Evolutionary conservation across 2,797 vertebrate species (phyloP).

Genomic region (Loriculus beryllinus): DNA sequence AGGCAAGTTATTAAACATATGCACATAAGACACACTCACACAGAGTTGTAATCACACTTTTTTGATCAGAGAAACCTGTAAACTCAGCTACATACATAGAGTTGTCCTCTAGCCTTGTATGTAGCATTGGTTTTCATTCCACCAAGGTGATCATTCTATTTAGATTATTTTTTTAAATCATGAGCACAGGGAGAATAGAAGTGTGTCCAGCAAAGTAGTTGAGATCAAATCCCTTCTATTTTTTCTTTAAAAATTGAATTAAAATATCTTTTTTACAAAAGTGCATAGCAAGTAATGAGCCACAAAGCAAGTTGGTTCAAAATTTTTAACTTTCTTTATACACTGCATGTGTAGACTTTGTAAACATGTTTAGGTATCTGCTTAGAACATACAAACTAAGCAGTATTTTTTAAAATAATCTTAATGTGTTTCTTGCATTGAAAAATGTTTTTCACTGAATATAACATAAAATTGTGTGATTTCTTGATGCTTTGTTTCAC

Average conservation of each 20-base stretch:
- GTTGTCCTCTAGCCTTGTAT: background rate
- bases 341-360: background rate
- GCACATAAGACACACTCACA: background rate
- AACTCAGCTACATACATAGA: background rate
- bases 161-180: background rate
- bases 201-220: background rate
- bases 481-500: background rate
- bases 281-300: background rate
- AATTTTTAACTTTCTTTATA: background rate
- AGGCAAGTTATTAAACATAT: background rate
- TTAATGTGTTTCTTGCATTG: slow-evolving; percentile 1
- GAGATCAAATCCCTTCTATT: background rate
- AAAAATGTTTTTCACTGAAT: slow-evolving; percentile 30
- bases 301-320: background rate
- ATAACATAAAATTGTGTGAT: background rate
- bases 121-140: background rate
- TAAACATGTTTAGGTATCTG: background rate
- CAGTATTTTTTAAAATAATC: background rate
- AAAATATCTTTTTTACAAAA: background rate
- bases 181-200: background rate
- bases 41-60: background rate
- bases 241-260: background rate
- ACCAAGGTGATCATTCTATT: background rate
- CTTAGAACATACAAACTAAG: background rate
- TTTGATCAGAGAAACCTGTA: background rate